Evolutionary conservation across 2,113 vertebrate species (phyloP).

Genomic region (mouse (Mus musculus)): DNA sequence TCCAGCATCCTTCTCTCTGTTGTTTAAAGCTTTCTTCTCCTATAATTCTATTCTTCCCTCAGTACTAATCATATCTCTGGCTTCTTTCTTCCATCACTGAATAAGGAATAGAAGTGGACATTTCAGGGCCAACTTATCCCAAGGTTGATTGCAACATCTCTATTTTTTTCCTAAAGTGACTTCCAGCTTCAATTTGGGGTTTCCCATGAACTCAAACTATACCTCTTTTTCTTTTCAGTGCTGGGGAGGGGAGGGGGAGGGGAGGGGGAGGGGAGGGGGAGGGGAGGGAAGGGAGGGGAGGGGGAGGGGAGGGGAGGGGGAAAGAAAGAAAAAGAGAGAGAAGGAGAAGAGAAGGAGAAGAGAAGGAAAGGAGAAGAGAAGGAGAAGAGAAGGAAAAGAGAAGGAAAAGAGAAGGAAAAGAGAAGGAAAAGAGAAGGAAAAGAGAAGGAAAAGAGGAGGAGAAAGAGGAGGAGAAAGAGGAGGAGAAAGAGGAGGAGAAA

Average conservation of each 20-base stretch:
- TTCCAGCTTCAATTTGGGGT: background rate
- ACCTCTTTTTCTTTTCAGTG: background rate
- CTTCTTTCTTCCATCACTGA: background rate
- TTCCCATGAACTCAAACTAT: background rate
- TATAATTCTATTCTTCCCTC: slow-evolving; percentile 39
- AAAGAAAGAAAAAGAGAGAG: too few species aligned
- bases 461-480: too few species aligned
- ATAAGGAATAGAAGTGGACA: background rate
- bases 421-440: too few species aligned
- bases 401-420: too few species aligned
- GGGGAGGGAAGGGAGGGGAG: too few species aligned
- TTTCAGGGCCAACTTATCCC: background rate
- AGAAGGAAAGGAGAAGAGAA: too few species aligned
- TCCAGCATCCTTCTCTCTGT: background rate
- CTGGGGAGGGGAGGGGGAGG: background rate
- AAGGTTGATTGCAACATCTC: background rate
- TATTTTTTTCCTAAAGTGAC: slow-evolving; percentile 15
- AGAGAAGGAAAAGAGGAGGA: too few species aligned
- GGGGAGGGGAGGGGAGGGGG: too few species aligned
- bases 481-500: too few species aligned
- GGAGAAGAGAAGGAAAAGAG: too few species aligned
- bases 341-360: too few species aligned
- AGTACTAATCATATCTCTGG: background rate
- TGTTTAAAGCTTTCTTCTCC: slow-evolving; percentile 1
- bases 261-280: too few species aligned